Base-by-base conservation (phyloP, 2,797 vertebrate genomes). In the Chrysocyon brachyurus region DNA sequence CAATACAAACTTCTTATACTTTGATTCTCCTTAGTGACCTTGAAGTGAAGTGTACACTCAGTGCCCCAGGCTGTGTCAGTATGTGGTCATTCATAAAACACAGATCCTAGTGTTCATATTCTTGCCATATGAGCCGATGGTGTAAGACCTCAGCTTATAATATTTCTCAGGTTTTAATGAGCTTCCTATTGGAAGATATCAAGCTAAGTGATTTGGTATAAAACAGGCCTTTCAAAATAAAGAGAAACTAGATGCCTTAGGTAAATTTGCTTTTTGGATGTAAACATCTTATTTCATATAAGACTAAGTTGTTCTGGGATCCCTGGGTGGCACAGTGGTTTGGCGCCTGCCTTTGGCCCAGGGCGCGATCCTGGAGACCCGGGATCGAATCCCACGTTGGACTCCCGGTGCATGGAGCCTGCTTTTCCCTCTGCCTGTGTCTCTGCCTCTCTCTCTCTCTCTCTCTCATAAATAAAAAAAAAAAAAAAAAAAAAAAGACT, bases 131-230 rank as follows among this genome's bases (percentile, higher is more conserved):
- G 7, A 82, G 54, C 63, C 63, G 28, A 72, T 26, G 78, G 49
- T 21, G 0, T 11, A 61, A 14, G 12, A 63, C 3, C 61, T 86
- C 85, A 59, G 79, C 21, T 66, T 36, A 54, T 56, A 70, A 33
- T 54, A 17, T 72, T 92, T 63, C 31, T 86, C 68, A 79, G 66
- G 66, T 73, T 91, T 96, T 77, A 87, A 75, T 49, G 90, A 94
- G n/a, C 70, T 95, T 96, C 31, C 16, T 84, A 2, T 75, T 75
- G 33, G 79, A 87, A 73, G 33, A 63, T 15, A 33, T 12, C 63
- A 77, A 81, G 24, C 0, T 17, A 52, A 79, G 56, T 12, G 49
- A 72, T 24, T 83, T 57, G 19, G 52, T 72, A 19, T 0, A 9
- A 85, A 91, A 75, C 1, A 22, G 85, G 3, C 64, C 36, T 96